Percentiles rank a stretch among this genome's conserved stretches.
Conservation (phyloP, 2,797 vertebrate species). For the Dicrostonyx torquatus region DNA sequence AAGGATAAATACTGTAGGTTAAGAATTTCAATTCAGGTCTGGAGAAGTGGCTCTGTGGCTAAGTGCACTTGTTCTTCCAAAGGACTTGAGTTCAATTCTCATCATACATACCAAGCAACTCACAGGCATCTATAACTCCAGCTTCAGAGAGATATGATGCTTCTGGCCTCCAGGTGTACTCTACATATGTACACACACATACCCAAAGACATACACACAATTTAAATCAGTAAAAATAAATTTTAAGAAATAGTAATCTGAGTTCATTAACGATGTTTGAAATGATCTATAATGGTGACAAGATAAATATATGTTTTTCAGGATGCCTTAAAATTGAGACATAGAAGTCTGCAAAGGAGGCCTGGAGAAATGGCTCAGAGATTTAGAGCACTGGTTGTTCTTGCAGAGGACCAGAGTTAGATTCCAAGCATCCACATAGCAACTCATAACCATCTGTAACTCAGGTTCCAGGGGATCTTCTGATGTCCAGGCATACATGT, state of each 20-base stretch:
- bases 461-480: background rate
- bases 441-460: background rate
- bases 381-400: background rate
- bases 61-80: background rate
- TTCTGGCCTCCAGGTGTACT: background rate
- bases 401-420: background rate
- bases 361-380: background rate
- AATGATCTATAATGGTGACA: background rate
- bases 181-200: too few relatives aligned
- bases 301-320: background rate
- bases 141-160: background rate
- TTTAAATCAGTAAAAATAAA: background rate
- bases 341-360: background rate
- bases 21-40: background rate
- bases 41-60: background rate
- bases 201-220: background rate
- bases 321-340: background rate
- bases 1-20: background rate
- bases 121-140: background rate
- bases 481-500: background rate
- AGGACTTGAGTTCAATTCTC: background rate
- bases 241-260: background rate
- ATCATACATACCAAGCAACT: background rate
- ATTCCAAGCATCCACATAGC: background rate
- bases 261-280: background rate